phyloP scores from a whole-genome alignment of 2,888 invertebrate genomes.

The Eupsilia transversa region DNA sequence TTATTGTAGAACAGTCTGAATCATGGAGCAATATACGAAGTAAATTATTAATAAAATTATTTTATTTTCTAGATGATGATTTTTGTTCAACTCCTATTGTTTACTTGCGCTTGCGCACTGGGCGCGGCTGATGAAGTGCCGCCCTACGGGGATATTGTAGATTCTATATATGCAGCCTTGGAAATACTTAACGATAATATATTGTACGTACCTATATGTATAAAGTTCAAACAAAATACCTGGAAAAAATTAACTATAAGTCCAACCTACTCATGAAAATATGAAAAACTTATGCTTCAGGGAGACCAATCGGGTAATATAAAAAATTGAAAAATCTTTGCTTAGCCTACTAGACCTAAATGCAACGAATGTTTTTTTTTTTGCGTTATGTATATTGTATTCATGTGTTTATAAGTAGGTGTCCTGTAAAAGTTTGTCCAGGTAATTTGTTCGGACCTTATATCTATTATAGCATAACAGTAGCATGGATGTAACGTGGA shows the following conservation, averaged over 20 bases:
- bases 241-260: too few species aligned
- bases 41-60: neutral
- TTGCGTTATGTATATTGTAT: too few species aligned
- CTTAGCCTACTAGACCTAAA: too few species aligned
- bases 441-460: neutral
- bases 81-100: neutral
- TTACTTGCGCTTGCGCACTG: slow-evolving; percentile 22
- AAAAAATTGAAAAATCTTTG: too few species aligned
- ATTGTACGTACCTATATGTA: slow-evolving; percentile 5
- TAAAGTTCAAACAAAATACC: neutral
- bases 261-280: neutral
- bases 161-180: fast-evolving
- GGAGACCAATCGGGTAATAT: too few species aligned
- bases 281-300: too few species aligned
- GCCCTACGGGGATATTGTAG: fast-evolving
- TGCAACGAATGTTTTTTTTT: too few species aligned
- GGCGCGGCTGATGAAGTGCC: neutral
- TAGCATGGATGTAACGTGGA: neutral
- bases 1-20: neutral
- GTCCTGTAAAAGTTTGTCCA: neutral
- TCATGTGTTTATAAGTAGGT: too few species aligned
- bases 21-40: neutral
- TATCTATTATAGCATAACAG: neutral
- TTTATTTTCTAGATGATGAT: slow-evolving; percentile 11
- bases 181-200: fast-evolving